Conservation (phyloP, 2,113 vertebrate genomes). For the Saguinus imperator region DNA sequence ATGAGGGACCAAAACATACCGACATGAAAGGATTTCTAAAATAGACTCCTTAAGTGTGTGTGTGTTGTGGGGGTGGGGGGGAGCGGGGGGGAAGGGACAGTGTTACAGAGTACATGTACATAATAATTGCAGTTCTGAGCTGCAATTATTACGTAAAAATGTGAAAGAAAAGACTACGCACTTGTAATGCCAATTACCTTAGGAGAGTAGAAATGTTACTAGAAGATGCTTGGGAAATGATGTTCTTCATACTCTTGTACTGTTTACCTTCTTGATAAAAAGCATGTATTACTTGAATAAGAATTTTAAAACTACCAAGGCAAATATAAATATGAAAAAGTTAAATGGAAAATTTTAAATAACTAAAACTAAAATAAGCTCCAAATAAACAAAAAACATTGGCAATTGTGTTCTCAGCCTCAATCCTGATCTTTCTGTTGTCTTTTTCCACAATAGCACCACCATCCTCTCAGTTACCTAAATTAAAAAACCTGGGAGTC, state of each 20-base stretch:
- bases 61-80: no score
- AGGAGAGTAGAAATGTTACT: not conserved
- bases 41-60: not conserved
- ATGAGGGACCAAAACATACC: not conserved
- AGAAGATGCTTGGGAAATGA: not conserved
- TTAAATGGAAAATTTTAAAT: constrained; percentile 22
- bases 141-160: not conserved
- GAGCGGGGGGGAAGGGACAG: no score
- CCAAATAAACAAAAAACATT: constrained; percentile 37
- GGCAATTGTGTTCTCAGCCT: not conserved
- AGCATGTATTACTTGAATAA: not conserved
- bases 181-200: constrained; percentile 18
- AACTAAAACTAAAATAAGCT: constrained; percentile 23
- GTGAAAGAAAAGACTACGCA: not conserved
- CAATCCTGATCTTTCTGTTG: not conserved
- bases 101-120: not conserved
- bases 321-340: constrained; percentile 27
- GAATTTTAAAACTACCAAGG: not conserved
- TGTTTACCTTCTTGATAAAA: not conserved
- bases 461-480: not conserved
- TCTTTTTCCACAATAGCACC: not conserved
- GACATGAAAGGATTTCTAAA: not conserved
- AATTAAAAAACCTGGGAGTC: not conserved
- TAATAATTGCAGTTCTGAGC: not conserved
- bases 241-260: not conserved